Evolutionary conservation across 2,113 vertebrate species (phyloP).

Genomic region (Ceyx melanurus): DNA sequence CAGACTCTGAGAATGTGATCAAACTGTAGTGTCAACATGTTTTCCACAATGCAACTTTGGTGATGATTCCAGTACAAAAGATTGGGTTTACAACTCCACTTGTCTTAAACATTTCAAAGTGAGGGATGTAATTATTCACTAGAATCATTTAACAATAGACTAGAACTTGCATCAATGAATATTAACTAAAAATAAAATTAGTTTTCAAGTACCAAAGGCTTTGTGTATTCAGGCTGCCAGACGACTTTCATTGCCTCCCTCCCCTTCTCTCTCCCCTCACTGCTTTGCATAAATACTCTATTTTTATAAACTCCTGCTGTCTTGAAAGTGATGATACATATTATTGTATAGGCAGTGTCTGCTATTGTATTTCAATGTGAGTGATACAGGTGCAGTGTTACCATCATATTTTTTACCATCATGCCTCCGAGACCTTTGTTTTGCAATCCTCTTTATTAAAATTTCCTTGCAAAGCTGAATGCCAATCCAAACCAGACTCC

Average conservation of each 20-base stretch:
- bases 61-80: neutral
- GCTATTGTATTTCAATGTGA: neutral
- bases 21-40: neutral
- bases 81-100: conserved; percentile 1
- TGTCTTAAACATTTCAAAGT: conserved; percentile 27
- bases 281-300: conserved; percentile 64
- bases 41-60: neutral
- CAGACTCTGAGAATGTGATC: neutral
- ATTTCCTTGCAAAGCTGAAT: conserved; percentile 1
- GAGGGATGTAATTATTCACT: conserved; percentile 16
- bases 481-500: neutral
- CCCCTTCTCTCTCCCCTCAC: neutral
- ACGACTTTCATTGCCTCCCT: conserved; percentile 15
- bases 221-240: conserved; percentile 21
- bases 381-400: neutral
- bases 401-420: neutral
- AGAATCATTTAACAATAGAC: conserved; percentile 15
- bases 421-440: neutral
- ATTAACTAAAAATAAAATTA: conserved; percentile 48
- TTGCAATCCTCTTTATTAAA: neutral
- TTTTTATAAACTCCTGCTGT: conserved; percentile 47
- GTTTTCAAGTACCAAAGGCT: conserved; percentile 41
- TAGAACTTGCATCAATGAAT: conserved; percentile 19
- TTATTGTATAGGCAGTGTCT: conserved; percentile 9
- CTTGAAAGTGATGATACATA: conserved; percentile 46